Conservation (phyloP, 2,888 invertebrate species). For the Sarcophaga caerulescens region DNA sequence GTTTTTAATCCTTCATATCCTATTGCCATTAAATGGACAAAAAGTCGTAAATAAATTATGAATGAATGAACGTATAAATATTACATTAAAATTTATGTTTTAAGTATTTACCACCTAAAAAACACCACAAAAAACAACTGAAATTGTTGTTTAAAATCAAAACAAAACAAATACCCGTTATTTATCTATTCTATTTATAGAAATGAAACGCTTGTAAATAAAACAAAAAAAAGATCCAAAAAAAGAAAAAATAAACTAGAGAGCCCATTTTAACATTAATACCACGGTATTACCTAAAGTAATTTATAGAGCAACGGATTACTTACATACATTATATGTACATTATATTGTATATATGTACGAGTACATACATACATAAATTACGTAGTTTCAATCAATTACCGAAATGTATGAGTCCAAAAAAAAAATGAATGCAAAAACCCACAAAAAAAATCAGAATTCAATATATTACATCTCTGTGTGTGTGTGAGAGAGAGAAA, state of each 20-base stretch:
- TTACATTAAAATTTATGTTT: conserved; percentile 16
- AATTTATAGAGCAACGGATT: conserved; percentile 62
- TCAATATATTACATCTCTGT: neutral
- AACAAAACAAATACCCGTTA: conserved; percentile 12
- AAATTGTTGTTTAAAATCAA: neutral
- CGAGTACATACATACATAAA: neutral
- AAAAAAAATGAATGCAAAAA: conserved; percentile 13
- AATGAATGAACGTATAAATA: neutral
- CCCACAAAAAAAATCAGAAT: conserved; percentile 5
- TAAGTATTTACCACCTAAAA: neutral
- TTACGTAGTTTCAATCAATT: conserved; percentile 66
- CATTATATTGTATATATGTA: neutral
- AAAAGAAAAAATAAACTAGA: neutral
- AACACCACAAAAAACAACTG: neutral
- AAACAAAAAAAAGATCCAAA: no score
- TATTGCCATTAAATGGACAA: neutral
- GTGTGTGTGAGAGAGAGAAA: neutral
- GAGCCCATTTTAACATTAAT: conserved; percentile 52
- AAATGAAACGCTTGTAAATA: neutral
- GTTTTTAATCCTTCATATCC: conserved; percentile 19
- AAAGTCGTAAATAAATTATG: neutral
- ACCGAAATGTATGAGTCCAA: conserved; percentile 49
- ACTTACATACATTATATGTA: conserved; percentile 33
- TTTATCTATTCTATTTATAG: conserved; percentile 33
- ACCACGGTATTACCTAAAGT: conserved; percentile 55